Evolutionary conservation across 2,113 vertebrate genomes (phyloP), one percentile per base, ranked within the genome.

Genomic region (Tinamus guttatus): DNA sequence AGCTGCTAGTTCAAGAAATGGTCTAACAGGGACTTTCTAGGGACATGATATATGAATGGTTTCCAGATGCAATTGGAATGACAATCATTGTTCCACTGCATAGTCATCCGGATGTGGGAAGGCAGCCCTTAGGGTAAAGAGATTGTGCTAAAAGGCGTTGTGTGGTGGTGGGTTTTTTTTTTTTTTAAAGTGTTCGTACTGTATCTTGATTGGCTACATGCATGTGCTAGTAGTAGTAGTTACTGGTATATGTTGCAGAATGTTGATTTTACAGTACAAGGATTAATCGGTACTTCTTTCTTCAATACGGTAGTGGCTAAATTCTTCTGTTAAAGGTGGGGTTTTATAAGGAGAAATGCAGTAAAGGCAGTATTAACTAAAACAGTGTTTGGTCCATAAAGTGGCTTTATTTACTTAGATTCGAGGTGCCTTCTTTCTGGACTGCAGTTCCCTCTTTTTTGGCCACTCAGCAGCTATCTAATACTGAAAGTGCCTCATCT

Each of bases 291-390:
- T 6, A 3, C 27, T 10, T n/a, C 13, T 24, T 20, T 13, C 40
- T 30, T 65, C 68, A n/a, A 13, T 0, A 0, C 22, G 25, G 54
- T 2, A 28, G 45, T 52, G 11, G 12, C 49, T 74, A 34, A 5
- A 65, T 7, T 16, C 17, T 22, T 10, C 28, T 43, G 20, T 11
- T 45, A 38, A 20, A 49, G 11, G 5, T 4, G 9, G 32, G 76
- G 74, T 14, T 62, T 34, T 32, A 3, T 0, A 40, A 34, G 16
- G 41, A 21, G 34, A 24, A 2, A 13, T 43, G n/a, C 30, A 16
- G 4, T 3, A 28, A 4, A 38, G 22, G 19, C 16, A 41, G 7
- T 2, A 56, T 7, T 13, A 34, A 4, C 34, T 24, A 2, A 28
- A 81, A 21, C 9, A 3, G 4, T 19, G 5, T 4, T 5, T 5